Evolutionary conservation across 2,888 invertebrate species (phyloP).

Genomic region (Anoncus sp.): DNA sequence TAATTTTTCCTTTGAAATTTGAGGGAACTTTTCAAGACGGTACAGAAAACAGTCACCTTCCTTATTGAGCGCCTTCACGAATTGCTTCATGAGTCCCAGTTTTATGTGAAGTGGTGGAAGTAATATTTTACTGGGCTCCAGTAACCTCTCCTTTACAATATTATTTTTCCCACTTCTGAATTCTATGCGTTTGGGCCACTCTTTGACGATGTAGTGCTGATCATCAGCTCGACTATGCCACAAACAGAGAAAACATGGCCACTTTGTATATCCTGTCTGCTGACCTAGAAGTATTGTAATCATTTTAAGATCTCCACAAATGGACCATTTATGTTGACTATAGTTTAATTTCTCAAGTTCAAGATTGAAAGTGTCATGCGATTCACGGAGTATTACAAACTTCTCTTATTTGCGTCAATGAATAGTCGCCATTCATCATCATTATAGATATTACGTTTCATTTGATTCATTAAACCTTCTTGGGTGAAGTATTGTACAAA

Average conservation of each 20-base stretch:
- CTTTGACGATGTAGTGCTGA: slow-evolving; percentile 25
- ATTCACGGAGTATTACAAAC: no score
- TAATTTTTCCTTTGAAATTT: slow-evolving; percentile 52
- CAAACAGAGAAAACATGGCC: slow-evolving; percentile 41
- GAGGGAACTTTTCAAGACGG: slow-evolving; percentile 43
- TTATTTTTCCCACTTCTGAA: slow-evolving; percentile 31
- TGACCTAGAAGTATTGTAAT: slow-evolving; percentile 16
- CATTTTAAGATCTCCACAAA: slow-evolving; percentile 47
- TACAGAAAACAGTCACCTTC: slow-evolving; percentile 44
- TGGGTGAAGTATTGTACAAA: slow-evolving; percentile 12
- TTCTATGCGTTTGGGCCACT: slow-evolving; percentile 22
- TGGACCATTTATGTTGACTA: slow-evolving; percentile 33
- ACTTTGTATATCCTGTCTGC: slow-evolving; percentile 50
- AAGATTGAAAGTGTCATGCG: not conserved
- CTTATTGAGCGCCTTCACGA: slow-evolving; percentile 61
- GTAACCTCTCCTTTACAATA: not conserved
- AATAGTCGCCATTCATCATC: slow-evolving; percentile 32
- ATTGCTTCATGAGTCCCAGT: slow-evolving; percentile 69
- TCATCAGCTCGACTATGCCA: slow-evolving; percentile 44
- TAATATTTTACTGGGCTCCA: slow-evolving; percentile 37
- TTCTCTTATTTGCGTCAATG: slow-evolving; percentile 19
- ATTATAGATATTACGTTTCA: slow-evolving; percentile 16
- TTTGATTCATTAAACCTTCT: slow-evolving; percentile 2
- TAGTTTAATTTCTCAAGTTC: slow-evolving; percentile 29
- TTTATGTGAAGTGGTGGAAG: slow-evolving; percentile 71